A percentile compares a stretch with the other conserved stretches of the same genome.
These are phyloP conservation scores for Arctopsyche grandis DNA, from an alignment of 1,140 invertebrate genomes.

Conservation along the genomic window DNA sequence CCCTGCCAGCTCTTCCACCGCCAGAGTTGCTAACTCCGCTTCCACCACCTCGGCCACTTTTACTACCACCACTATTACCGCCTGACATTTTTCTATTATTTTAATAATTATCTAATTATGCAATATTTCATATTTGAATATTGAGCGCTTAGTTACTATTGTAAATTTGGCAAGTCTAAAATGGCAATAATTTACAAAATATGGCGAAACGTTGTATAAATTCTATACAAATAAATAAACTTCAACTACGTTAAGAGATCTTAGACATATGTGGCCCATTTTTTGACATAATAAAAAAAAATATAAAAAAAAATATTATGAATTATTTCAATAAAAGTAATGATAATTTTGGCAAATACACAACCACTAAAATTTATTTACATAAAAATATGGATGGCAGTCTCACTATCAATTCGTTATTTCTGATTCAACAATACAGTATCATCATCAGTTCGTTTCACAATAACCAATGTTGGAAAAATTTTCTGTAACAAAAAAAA, in stretches of 20 bases:
- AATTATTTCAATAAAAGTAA: neutral
- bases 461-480: neutral
- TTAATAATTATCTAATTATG: neutral
- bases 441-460: neutral
- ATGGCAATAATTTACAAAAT: neutral
- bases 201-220: neutral
- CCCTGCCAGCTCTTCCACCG: constrained; percentile 56
- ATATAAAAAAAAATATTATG: neutral
- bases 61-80: constrained; percentile 58
- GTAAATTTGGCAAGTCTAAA: neutral
- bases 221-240: neutral
- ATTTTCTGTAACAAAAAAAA: no score
- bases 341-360: neutral
- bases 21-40: constrained; percentile 40
- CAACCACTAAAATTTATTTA: neutral
- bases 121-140: neutral
- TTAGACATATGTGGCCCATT: no score
- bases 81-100: constrained; percentile 60
- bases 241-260: no score
- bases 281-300: neutral
- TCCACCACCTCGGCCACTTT: constrained; percentile 26
- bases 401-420: neutral
- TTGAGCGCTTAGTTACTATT: neutral
- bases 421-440: neutral
- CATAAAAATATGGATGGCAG: neutral